phyloP scores from a whole-genome alignment of 2,113 vertebrate genomes.

The Saguinus midas region DNA sequence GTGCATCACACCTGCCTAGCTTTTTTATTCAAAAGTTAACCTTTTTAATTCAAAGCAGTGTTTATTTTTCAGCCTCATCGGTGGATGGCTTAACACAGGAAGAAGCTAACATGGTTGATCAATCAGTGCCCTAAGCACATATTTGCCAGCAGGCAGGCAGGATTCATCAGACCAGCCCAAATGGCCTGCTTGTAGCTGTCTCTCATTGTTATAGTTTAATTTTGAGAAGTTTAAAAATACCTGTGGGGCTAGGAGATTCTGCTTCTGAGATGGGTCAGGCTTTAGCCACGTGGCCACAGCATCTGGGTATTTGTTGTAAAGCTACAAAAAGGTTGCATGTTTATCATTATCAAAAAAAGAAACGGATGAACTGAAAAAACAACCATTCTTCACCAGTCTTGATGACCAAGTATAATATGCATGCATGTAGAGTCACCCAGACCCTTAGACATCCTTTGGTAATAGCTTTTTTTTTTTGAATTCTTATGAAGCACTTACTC shows the following conservation, averaged over 20 bases:
- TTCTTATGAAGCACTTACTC: not conserved
- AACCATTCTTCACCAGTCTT: not conserved
- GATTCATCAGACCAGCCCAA: not conserved
- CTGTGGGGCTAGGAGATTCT: conserved; percentile 64
- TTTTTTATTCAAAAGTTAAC: not conserved
- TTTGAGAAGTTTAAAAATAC: conserved; percentile 54
- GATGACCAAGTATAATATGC: not conserved
- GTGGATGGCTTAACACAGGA: not conserved
- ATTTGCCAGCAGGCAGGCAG: not conserved
- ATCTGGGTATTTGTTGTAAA: conserved; percentile 62
- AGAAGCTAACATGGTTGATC: not conserved
- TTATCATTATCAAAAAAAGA: conserved; percentile 8
- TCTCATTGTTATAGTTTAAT: not conserved
- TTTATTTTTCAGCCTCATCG: not conserved
- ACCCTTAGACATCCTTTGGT: not conserved
- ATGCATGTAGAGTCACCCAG: not conserved
- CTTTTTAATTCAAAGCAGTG: not conserved
- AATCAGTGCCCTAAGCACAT: not conserved
- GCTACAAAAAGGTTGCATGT: conserved; percentile 26
- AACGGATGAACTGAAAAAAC: not conserved
- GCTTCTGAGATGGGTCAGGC: conserved; percentile 65
- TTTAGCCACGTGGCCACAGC: conserved; percentile 58
- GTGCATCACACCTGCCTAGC: not conserved
- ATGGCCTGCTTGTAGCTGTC: not conserved
- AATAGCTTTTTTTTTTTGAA: conserved; percentile 14